Percentiles rank a stretch among this genome's conserved stretches.
Conservation (phyloP, 2,888 invertebrate species). For the Plagiodera versicolora region DNA sequence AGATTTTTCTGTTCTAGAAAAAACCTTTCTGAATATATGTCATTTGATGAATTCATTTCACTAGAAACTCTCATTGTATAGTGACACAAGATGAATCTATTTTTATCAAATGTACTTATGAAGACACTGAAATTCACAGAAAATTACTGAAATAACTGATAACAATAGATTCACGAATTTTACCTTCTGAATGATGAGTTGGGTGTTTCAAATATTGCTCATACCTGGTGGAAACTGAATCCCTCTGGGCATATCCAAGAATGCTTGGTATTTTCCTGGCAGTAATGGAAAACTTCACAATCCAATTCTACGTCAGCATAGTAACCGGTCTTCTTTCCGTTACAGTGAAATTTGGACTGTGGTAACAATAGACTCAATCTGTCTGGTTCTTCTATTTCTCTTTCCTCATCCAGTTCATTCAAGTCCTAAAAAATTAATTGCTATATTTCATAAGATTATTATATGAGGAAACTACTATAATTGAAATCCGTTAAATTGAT, state of each 20-base stretch:
- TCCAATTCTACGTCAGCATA: conserved; percentile 87
- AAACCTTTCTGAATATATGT: too few relatives aligned
- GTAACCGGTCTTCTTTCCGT: conserved; percentile 81
- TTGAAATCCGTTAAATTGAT: not conserved
- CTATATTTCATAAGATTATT: too few relatives aligned
- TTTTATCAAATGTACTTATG: too few relatives aligned
- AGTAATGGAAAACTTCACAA: conserved; percentile 93
- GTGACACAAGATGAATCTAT: too few relatives aligned
- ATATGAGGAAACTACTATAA: not conserved
- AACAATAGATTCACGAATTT: too few relatives aligned
- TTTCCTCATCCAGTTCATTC: conserved; percentile 56
- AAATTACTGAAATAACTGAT: too few relatives aligned
- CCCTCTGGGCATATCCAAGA: conserved; percentile 94
- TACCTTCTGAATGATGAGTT: not conserved
- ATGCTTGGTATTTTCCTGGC: conserved; percentile 85
- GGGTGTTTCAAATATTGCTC: not conserved
- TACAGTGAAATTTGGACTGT: conserved; percentile 83
- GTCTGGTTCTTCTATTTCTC: conserved; percentile 85
- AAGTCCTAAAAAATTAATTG: conserved; percentile 16
- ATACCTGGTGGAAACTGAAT: conserved; percentile 84
- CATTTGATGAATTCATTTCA: too few relatives aligned
- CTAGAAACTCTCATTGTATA: too few relatives aligned
- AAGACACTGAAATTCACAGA: too few relatives aligned
- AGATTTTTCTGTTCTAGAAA: too few relatives aligned
- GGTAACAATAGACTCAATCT: conserved; percentile 75